phyloP scores from a whole-genome alignment of 2,888 invertebrate genomes.

The Atethmia centrago region DNA sequence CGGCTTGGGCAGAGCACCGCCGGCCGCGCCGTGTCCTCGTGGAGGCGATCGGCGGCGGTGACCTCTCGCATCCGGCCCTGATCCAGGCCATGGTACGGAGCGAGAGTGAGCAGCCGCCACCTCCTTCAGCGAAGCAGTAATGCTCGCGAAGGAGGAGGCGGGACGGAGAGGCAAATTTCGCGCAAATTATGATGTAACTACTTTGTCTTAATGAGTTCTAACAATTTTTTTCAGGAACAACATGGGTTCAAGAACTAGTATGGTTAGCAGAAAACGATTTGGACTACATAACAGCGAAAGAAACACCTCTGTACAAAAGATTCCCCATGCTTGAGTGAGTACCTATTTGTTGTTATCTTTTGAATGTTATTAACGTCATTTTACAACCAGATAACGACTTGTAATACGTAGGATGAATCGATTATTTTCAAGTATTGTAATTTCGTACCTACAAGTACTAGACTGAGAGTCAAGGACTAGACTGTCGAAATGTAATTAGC shows the following conservation, averaged over 20 bases:
- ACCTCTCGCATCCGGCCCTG: too few species aligned
- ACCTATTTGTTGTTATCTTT: not conserved
- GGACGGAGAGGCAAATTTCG: too few species aligned
- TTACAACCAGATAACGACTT: not conserved
- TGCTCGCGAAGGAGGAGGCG: too few species aligned
- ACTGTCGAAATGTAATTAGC: not conserved
- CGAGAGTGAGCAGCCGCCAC: too few species aligned
- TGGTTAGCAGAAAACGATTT: constrained; percentile 92
- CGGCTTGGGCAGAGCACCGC: too few species aligned
- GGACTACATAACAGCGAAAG: constrained; percentile 90
- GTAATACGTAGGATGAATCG: not conserved
- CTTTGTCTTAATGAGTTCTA: not conserved
- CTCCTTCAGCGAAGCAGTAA: too few species aligned
- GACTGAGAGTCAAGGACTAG: too few species aligned
- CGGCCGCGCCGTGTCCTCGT: too few species aligned
- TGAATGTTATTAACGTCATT: not conserved
- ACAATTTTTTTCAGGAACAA: constrained; percentile 90
- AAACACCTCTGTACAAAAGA: constrained; percentile 88
- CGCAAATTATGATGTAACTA: too few species aligned
- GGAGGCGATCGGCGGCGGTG: too few species aligned
- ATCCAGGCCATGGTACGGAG: too few species aligned
- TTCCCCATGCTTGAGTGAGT: constrained; percentile 94
- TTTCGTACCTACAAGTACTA: not conserved
- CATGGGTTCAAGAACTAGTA: constrained; percentile 94
- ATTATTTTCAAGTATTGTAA: not conserved